phyloP scores from a whole-genome alignment of 2,113 vertebrate species.

The Onychorhynchus coronatus region DNA sequence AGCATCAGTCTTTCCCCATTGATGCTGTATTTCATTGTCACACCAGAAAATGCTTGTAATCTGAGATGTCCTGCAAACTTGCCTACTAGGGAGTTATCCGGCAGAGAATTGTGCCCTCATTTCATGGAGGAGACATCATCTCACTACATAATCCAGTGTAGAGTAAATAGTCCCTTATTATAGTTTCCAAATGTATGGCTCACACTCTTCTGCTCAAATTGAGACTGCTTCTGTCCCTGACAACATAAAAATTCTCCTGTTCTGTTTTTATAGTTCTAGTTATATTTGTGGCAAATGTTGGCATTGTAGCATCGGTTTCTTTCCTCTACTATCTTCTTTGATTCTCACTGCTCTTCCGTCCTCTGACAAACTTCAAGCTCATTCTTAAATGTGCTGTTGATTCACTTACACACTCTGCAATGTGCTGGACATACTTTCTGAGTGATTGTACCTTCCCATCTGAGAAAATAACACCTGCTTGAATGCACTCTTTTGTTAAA shows the following conservation, averaged over 20 bases:
- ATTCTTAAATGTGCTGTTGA: not conserved
- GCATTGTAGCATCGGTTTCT: not conserved
- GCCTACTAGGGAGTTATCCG: not conserved
- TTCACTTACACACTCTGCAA: not conserved
- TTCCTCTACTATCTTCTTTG: not conserved
- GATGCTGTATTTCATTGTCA: not conserved
- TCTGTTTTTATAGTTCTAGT: not conserved
- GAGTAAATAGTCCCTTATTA: not conserved
- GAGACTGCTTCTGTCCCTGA: not conserved
- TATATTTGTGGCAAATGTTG: not conserved
- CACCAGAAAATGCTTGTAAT: not conserved
- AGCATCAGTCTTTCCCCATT: not conserved
- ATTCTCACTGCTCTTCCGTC: not conserved
- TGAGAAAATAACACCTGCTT: not conserved
- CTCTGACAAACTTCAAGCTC: not conserved
- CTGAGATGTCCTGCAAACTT: not conserved
- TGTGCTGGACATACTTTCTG: not conserved
- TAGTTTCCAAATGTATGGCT: not conserved
- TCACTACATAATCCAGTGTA: not conserved
- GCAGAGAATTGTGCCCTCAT: not conserved
- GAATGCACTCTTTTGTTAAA: not conserved
- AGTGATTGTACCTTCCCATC: not conserved
- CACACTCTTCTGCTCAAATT: not conserved
- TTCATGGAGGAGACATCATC: not conserved
- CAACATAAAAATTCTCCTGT: not conserved